Conservation (phyloP, 2,888 invertebrate genomes). For the Candidula unifasciata region DNA sequence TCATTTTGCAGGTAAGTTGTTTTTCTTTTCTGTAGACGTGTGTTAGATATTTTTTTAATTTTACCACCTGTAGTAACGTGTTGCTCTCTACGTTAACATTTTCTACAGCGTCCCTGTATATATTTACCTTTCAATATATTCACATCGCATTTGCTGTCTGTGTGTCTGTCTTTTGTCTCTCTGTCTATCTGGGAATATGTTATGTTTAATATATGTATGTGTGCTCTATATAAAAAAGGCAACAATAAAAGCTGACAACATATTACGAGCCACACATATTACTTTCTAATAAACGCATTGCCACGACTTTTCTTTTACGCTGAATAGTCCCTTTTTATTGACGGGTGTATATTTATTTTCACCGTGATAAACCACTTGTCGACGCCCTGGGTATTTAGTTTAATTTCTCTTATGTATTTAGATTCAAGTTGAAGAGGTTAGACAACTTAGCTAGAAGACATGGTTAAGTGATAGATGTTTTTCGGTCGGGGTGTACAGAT, state of each 20-base stretch:
- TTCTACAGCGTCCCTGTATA: neutral
- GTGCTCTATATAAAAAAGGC: neutral
- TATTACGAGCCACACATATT: too few species aligned
- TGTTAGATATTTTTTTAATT: neutral
- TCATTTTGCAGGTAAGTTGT: slow-evolving; percentile 2
- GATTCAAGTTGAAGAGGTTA: too few species aligned
- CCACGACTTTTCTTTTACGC: neutral
- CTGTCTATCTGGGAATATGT: neutral
- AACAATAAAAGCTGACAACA: neutral
- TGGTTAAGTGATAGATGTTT: too few species aligned
- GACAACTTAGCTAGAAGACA: too few species aligned
- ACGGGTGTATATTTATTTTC: neutral
- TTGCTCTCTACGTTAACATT: neutral
- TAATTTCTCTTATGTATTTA: neutral
- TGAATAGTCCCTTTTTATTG: slow-evolving; percentile 6
- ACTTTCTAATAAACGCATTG: too few species aligned
- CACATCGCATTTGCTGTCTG: neutral
- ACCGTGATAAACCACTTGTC: neutral
- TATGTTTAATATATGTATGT: too few species aligned
- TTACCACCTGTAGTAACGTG: too few species aligned
- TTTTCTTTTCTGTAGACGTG: neutral
- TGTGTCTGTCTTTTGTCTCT: neutral
- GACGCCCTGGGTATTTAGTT: neutral
- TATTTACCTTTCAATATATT: neutral
- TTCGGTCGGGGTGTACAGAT: too few species aligned